A percentile compares a stretch with the other conserved stretches of the same genome.
Evolutionary conservation across 2,888 invertebrate genomes (phyloP).

Genomic region (Agrochola lychnidis): DNA sequence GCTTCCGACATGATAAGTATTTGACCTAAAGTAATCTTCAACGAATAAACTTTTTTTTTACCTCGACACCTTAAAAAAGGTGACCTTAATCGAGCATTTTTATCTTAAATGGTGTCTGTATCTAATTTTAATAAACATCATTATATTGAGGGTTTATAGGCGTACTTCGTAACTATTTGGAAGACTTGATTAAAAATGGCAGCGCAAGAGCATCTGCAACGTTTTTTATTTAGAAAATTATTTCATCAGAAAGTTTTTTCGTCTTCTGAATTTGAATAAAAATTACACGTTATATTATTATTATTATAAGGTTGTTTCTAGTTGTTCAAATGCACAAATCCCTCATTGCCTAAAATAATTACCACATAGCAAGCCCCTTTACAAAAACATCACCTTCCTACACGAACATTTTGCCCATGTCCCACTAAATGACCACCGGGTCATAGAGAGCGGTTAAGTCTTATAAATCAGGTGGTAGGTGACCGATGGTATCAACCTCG

Average conservation of each 20-base stretch:
- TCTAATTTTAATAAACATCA: slow-evolving; percentile 13
- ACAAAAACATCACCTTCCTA: no score
- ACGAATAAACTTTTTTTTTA: not conserved
- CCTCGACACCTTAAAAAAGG: slow-evolving; percentile 5
- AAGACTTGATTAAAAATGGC: not conserved
- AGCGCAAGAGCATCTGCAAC: not conserved
- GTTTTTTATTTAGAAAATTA: not conserved
- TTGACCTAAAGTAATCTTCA: slow-evolving; percentile 7
- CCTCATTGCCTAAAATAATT: no score
- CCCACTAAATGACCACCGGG: slow-evolving; percentile 41
- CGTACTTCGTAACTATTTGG: not conserved
- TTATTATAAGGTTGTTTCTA: no score
- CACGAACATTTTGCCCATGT: slow-evolving; percentile 4
- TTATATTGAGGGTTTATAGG: not conserved
- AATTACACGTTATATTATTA: no score
- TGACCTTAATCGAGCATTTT: slow-evolving; percentile 22
- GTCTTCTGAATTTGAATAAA: no score
- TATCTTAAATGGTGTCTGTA: slow-evolving; percentile 2
- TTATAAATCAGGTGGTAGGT: slow-evolving; percentile 61
- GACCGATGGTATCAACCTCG: slow-evolving; percentile 55
- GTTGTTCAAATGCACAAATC: no score
- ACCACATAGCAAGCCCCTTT: no score
- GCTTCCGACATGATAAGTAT: not conserved
- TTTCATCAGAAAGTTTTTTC: not conserved
- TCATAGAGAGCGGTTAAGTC: slow-evolving; percentile 41